Base-by-base conservation (phyloP, 2,888 invertebrate species). In the Ceramica pisi region DNA sequence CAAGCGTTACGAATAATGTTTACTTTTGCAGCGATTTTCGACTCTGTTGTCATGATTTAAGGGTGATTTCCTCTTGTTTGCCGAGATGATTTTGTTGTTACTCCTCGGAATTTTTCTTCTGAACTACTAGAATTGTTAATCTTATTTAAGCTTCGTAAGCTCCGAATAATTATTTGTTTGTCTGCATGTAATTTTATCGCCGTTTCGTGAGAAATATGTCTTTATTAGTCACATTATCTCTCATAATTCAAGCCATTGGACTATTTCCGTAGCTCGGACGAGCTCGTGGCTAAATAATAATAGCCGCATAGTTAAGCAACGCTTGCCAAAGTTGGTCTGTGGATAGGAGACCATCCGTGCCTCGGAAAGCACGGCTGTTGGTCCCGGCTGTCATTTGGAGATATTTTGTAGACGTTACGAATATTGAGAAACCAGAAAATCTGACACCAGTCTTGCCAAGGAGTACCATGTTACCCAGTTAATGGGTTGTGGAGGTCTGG, bases 1-100 rank as follows among this genome's bases (percentile, higher is more conserved):
- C 86, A 85, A 81, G 81, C 86, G 75, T 82, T 82, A 90, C 85
- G 87, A 88, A 89, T 89, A 88, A 87, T 91, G 87, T 90, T 90
- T 90, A 86, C 86, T 82, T 86, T 82, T 67, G 83, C 81, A 79
- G 73, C 84, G 81, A 88, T 86, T 90, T 86, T 89, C 82, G 82
- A 87, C 87, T 87, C 80, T 89, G 87, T 86, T 84, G 83, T 83
- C 80, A 84, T 80, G 87, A 80, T 85, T 84, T 87, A 86, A 87
- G 86, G 84, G 75, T 82, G 86, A 87, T 87, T 86, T 86, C 83
- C 81, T 76, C 64, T 76, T 81, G 78, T 86, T 85, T 80, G 78
- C 63, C 19, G 31, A 84, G 75, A 83, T 70, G 79, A 85, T 86
- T 86, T 83, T 78, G 81, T 81, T 86, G 85, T 86, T 76, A 68